These are phyloP conservation scores for Halictus rubicundus DNA, from an alignment of 1,140 invertebrate genomes.

Conservation along the genomic window DNA sequence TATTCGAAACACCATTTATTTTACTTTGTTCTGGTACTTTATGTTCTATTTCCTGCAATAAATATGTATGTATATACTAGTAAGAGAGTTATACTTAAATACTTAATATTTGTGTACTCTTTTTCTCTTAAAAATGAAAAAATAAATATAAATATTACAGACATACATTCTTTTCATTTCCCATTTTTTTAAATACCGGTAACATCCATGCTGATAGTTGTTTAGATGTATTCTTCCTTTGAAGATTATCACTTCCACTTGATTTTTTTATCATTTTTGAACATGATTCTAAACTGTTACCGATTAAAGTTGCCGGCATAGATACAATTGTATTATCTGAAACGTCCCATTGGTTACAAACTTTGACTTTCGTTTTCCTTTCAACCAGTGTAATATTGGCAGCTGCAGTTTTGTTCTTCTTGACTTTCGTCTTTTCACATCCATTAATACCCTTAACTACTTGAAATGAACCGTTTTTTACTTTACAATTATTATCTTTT, in stretches of 20 bases:
- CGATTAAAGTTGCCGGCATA: neutral
- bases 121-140: neutral
- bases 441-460: neutral
- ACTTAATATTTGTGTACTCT: neutral
- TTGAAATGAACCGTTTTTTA: neutral
- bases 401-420: neutral
- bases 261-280: neutral
- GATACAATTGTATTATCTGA: constrained; percentile 23
- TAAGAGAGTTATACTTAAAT: neutral
- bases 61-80: neutral
- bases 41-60: constrained; percentile 22
- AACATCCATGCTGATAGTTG: neutral
- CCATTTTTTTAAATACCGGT: constrained; percentile 20
- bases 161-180: constrained; percentile 37
- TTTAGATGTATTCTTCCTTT: neutral
- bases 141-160: neutral
- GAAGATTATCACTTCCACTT: neutral
- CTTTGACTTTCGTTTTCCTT: constrained; percentile 33
- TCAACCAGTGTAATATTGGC: neutral
- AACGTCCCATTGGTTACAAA: constrained; percentile 9
- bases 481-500: neutral
- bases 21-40: constrained; percentile 6
- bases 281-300: neutral
- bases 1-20: constrained; percentile 26
- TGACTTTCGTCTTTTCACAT: constrained; percentile 36